Evolutionary conservation across 2,888 invertebrate species (phyloP), one percentile per base, ranked within the genome.

Genomic region (Tetramorium bicarinatum): DNA sequence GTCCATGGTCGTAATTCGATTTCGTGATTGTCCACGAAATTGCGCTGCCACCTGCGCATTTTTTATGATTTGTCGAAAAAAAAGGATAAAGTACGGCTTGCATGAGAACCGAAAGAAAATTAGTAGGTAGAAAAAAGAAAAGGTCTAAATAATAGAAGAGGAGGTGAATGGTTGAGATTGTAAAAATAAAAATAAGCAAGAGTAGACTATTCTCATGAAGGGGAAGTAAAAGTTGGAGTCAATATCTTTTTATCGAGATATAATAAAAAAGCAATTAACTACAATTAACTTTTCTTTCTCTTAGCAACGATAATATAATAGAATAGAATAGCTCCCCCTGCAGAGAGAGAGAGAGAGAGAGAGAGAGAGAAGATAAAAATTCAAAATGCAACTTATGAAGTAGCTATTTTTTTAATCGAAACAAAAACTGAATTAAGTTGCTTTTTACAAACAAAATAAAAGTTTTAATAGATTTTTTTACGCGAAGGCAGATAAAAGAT

Each of bases 11-110:
- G 84, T 85, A 88, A 89, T 88, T 85, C 83, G 85, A 84, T 88
- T 86, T 84, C 66, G 52, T 82, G 83, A 83, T 90, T 84, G 84
- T 62, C 81, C 85, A 83, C 86, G 77, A 90, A 90, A 87, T 90
- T 82, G 84, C 75, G 80, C 88, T 88, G 76, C 66, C 74, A 29
- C 18, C 18, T 49, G 61, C 61, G 59, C 76, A 84, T 87, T 88
- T 88, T 87, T 87, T 72, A 84, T 79, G 82, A 87, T 88, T 90
- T 61, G 82, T 47, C 69, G 77, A 76, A 84, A 76, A 82, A 52
- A 18, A 69, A 64, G 25, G 54, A 62, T 38, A 13, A n/a, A 34
- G 47, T 71, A 67, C 38, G 64, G 9, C 9, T 47, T 25, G 67
- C 52, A 49, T 34, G 54, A 29, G 72, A 79, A 86, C 56, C 69